Evolutionary conservation across 2,888 invertebrate genomes (phyloP), one percentile per base, ranked within the genome.

Genomic region (Coecobrya sp.): DNA sequence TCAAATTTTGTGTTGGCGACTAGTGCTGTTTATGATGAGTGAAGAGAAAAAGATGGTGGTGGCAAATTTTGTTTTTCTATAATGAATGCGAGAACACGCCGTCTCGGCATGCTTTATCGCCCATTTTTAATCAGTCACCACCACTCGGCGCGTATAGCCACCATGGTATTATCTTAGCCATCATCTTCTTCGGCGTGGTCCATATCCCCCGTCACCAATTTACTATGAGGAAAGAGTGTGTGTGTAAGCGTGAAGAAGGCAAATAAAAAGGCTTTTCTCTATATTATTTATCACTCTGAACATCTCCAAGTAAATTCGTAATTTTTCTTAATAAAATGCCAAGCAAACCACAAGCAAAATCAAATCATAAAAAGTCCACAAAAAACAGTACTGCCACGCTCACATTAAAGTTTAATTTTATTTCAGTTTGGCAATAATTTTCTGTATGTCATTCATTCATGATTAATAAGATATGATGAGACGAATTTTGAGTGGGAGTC

Each of bases 71-170:
- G 22, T 25, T 10, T 49, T 42, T 11, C 27, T 86, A 70, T 86
- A 36, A 86, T 86, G 86, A 70, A 86, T 86, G 86, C 52, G n/a
- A n/a, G 76, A 73, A 13, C 86, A 87, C 76, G 86, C 86, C 27
- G 86, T 36, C 59, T 22, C 59, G 76, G 76, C 86, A 62, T 87
- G 86, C 45, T 87, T 87, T 36, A 52, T 36, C 25, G 13, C 22
- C 36, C 16, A 22, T 36, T 86, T 76, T 86, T 76, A 27, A 76
- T 73, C 76, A 59, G 22, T 45, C 30, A 36, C 36, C 81, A 55
- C 30, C n/a, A 16, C 45, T 49, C 1, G 3, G 3, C 13, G 7
- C 59, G 7, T 52, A 10, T 62, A 30, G 8, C 22, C 30, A 42
- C 0, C 19, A 70, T 70, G 30, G n/a, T n/a, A 11, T 59, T 27